Evolutionary conservation across 2,797 vertebrate species (phyloP), one percentile per base, ranked within the genome.

Genomic region (Sparus aurata): DNA sequence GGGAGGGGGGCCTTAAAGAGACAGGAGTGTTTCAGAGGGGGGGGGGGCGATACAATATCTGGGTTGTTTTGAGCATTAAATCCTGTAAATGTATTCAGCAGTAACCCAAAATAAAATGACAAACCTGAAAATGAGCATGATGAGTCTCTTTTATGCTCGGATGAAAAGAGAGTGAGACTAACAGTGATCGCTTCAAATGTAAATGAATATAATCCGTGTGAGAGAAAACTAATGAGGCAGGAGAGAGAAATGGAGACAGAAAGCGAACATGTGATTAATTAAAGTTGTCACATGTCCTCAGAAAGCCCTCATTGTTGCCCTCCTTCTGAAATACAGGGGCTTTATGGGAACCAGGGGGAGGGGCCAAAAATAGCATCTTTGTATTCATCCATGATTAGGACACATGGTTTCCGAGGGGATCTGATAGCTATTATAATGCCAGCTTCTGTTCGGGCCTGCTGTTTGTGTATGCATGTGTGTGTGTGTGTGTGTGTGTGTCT

Each of bases 281-380:
- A 53, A 82, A 85, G 75, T 80, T 84, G 86, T 90, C 86, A 90
- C 85, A 87, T 87, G 82, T 77, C 49, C 58, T 61, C 75, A 88
- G 64, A 91, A 89, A 85, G 82, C 69, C 65, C 15, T 75, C 78
- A 84, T 79, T 89, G 85, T 89, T n/a, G 3, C 54, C 54, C 68
- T 85, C 70, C 13, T 67, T 82, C 58, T 85, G 57, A 73, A 66
- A 80, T 67, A 71, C 46, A 69, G 52, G 70, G 71, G 73, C 52
- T 49, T 86, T 72, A 81, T 81, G 82, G 85, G 77, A 74, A 91
- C 79, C 75, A 83, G 65, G 80, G 88, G 89, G 87, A 77, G 78
- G 86, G 57, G 68, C 84, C 90, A 89, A 93, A 95, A 95, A 96
- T 95, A 94, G 94, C 86, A 90, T 88, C 93, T 94, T 92, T 95